Base-by-base conservation (phyloP, 1,140 invertebrate species). In the Vanessa atalanta region DNA sequence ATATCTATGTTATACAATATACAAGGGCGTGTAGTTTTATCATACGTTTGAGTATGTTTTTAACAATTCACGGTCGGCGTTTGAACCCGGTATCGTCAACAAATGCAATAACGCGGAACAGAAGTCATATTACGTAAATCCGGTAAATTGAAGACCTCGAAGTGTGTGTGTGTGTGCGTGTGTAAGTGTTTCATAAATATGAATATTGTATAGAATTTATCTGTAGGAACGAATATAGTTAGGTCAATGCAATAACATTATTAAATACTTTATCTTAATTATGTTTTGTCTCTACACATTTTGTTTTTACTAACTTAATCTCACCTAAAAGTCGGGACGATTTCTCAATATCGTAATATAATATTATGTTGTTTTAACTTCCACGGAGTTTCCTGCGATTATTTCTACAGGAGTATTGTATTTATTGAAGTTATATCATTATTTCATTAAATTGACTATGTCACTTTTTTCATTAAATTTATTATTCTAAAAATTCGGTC, bases 21-120 rank as follows among this genome's bases (percentile, higher is more conserved):
- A 61, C 72, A 77, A 73, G 72, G 72, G 53, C 65, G 11, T 11
- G 67, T 55, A 75, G 74, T 57, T 73, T 76, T 77, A 77, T 76
- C 65, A 64, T 72, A 69, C 70, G 16, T 57, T 13, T 16, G 51
- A 5, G 16, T 57, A 23, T 80, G 63, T 83, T 83, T 83, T 79
- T 70, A 77, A 66, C 63, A 65, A 74, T 80, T 88, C 84, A 87
- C 20, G 82, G 83, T 43, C 83, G 82, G 79, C 74, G 72, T 65
- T 76, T 84, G 85, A 88, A 88, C 86, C 84, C 86, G 88, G 85
- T 79, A 86, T 77, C 61, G 75, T 85, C 80, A 85, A 86, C 78
- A 84, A 79, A 74, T 77, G 65, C 70, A 78, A 50, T 75, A 85
- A 86, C 77, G 79, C 83, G 83, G 83, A 89, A 86, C 83, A 77